A percentile compares a stretch with the other conserved stretches of the same genome.
These are phyloP conservation scores for Leptocoma aspasia DNA, from an alignment of 2,113 vertebrate genomes.

Conservation along the genomic window DNA sequence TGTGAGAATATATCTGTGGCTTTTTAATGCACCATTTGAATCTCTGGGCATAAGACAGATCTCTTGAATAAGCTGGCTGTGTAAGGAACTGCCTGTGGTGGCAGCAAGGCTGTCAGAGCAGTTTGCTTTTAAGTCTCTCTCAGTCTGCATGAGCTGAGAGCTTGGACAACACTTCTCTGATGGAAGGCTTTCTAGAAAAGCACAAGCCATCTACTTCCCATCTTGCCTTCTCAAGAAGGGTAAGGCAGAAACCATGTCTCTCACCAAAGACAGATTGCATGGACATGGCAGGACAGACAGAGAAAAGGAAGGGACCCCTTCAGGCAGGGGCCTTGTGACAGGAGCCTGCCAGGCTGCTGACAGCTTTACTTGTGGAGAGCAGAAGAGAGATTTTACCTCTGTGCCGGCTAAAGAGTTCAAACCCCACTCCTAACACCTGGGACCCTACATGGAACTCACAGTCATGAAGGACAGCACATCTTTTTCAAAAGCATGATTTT, in stretches of 20 bases:
- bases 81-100: not conserved
- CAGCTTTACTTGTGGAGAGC: not conserved
- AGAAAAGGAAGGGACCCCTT: not conserved
- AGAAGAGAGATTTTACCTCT: not conserved
- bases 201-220: fast-evolving
- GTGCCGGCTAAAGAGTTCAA: not conserved
- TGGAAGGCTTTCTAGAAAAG: not conserved
- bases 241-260: not conserved
- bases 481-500: not conserved
- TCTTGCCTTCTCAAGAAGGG: not conserved
- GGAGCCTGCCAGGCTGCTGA: not conserved
- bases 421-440: too few species aligned
- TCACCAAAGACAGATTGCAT: not conserved
- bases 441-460: not conserved
- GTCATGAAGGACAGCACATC: not conserved
- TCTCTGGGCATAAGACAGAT: not conserved
- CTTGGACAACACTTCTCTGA: not conserved
- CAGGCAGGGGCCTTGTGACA: not conserved
- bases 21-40: not conserved
- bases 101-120: not conserved
- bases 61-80: not conserved
- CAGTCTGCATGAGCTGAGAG: not conserved
- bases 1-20: not conserved
- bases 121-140: not conserved
- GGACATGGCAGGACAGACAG: not conserved